phyloP scores from a whole-genome alignment of 2,797 vertebrate species.

The Cuculus canorus region DNA sequence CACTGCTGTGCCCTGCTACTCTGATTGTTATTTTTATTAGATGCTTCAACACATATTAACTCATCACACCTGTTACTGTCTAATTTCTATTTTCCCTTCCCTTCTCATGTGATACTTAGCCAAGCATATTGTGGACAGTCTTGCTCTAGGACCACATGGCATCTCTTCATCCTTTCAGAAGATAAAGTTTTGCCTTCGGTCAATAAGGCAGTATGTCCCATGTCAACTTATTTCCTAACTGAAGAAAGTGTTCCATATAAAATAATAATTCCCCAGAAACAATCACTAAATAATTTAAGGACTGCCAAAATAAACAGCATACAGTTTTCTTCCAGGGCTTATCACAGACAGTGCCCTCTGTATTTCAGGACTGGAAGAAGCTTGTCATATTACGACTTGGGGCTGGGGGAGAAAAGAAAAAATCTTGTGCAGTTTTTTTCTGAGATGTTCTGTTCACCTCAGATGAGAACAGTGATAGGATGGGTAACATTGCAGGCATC shows the following conservation, averaged over 20 bases:
- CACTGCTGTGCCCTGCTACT: not conserved
- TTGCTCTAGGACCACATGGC: not conserved
- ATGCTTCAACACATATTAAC: constrained; percentile 27
- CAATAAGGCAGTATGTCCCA: not conserved
- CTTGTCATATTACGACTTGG: not conserved
- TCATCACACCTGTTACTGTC: not conserved
- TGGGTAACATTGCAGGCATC: not conserved
- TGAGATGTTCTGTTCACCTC: not conserved
- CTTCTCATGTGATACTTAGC: not conserved
- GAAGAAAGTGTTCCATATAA: not conserved
- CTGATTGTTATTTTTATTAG: constrained; percentile 5
- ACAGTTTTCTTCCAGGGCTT: not conserved
- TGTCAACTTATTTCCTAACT: not conserved
- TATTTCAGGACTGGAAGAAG: not conserved
- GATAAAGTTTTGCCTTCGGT: not conserved
- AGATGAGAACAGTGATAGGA: not conserved
- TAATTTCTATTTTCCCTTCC: not conserved
- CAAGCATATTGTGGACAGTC: not conserved
- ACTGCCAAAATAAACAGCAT: not conserved
- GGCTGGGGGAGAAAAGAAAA: not conserved
- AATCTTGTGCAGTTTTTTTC: not conserved
- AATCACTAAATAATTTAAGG: not conserved
- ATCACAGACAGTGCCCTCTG: not conserved
- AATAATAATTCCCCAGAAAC: not conserved
- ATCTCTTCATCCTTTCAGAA: not conserved